Conservation (phyloP, 2,113 vertebrate genomes). For the Glareola pratincola region DNA sequence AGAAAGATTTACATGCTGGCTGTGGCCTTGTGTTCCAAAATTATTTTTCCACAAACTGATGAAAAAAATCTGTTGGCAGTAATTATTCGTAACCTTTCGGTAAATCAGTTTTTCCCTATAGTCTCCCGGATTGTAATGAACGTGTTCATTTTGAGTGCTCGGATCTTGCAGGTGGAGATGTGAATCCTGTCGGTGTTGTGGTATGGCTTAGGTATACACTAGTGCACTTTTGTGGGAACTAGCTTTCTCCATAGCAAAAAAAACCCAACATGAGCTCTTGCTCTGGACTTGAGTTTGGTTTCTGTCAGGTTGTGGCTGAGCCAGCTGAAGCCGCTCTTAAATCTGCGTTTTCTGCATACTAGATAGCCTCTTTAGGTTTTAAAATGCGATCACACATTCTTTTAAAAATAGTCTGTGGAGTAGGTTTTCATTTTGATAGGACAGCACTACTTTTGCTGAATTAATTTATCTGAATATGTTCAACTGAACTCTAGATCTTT, state of each 20-base stretch:
- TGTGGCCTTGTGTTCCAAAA: not conserved
- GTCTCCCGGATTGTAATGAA: not conserved
- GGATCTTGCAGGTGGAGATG: not conserved
- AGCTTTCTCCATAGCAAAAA: not conserved
- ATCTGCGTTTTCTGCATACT: not conserved
- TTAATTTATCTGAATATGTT: not conserved
- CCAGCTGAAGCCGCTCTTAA: not conserved
- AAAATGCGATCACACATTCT: fast-evolving
- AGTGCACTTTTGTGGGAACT: not conserved
- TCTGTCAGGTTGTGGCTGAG: not conserved
- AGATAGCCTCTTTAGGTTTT: not conserved
- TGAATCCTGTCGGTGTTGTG: not conserved
- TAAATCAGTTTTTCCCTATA: not conserved
- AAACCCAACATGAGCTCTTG: not conserved
- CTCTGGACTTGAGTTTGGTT: not conserved
- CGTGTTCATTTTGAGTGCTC: not conserved
- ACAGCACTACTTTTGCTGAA: not conserved
- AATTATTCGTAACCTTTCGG: not conserved
- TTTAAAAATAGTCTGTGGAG: not conserved
- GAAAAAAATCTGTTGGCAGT: not conserved
- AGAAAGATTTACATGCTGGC: not conserved
- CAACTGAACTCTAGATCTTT: not conserved
- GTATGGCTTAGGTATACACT: not conserved
- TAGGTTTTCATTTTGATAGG: not conserved
- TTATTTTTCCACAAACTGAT: not conserved